phyloP scores from a whole-genome alignment of 1,140 invertebrate species.

The Aleiodes sp. region DNA sequence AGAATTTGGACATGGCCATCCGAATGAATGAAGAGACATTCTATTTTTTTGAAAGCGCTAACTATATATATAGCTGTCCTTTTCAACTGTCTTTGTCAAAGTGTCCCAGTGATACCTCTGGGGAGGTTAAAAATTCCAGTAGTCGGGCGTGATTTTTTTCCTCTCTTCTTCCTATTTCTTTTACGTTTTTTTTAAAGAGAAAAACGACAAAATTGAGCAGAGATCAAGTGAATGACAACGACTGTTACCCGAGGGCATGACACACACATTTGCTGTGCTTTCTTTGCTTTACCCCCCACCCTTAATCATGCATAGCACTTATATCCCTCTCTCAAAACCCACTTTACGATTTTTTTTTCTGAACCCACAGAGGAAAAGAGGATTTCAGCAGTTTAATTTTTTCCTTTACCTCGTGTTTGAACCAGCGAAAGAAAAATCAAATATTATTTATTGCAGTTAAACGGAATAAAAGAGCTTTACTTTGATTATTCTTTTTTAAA shows the following conservation, averaged over 20 bases:
- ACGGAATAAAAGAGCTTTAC: no score
- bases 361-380: no score
- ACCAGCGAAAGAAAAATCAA: no score
- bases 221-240: constrained; percentile 4
- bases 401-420: no score
- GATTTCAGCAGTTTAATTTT: no score
- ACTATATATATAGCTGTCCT: neutral
- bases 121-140: constrained; percentile 7
- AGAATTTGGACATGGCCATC: neutral
- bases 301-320: neutral
- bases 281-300: neutral
- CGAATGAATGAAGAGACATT: neutral
- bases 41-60: neutral
- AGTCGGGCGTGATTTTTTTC: neutral
- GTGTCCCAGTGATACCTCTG: neutral
- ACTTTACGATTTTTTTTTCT: neutral
- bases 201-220: neutral
- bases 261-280: neutral
- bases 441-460: no score
- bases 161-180: neutral
- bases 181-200: neutral
- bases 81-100: neutral
- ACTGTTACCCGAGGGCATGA: neutral
- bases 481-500: no score
- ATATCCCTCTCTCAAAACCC: neutral